Conservation (phyloP, 2,113 vertebrate species). For the Etheostoma cragini region DNA sequence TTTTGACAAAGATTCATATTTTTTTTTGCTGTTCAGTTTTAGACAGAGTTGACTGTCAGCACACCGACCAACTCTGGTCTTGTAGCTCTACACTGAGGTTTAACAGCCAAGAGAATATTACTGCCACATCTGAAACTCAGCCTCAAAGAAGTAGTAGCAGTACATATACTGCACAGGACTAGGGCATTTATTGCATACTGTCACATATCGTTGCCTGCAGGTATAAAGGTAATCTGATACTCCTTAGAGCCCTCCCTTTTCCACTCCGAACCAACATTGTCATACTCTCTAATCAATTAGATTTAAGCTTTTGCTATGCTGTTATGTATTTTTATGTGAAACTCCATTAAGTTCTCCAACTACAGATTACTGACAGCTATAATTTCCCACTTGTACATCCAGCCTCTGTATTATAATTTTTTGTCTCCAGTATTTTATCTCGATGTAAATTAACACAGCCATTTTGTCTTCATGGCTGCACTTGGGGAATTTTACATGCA, state of each 20-base stretch:
- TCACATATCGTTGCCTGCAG: constrained; percentile 47
- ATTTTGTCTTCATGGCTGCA: not conserved
- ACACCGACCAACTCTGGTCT: constrained; percentile 17
- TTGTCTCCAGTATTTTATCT: not conserved
- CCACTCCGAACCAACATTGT: not conserved
- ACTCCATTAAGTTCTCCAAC: constrained; percentile 21
- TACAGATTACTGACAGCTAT: not conserved
- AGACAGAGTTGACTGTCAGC: not conserved
- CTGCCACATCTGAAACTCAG: constrained; percentile 12
- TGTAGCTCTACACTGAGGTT: constrained; percentile 10
- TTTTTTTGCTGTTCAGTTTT: not conserved
- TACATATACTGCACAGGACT: constrained; percentile 38
- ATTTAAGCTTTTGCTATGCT: not conserved
- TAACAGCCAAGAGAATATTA: constrained; percentile 21
- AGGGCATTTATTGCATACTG: constrained; percentile 44
- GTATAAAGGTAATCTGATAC: constrained; percentile 43
- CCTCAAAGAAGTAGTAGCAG: constrained; percentile 2
- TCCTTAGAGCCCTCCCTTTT: constrained; percentile 23
- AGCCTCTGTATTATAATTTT: not conserved
- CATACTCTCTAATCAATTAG: constrained; percentile 24
- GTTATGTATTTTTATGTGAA: constrained; percentile 4
- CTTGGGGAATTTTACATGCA: not conserved
- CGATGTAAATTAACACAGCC: constrained; percentile 2
- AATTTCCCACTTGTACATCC: not conserved
- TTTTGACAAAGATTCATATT: not conserved